A percentile compares a stretch with the other conserved stretches of the same genome.
Conservation (phyloP, 2,888 invertebrate genomes). For the Trichopoda pennipes region DNA sequence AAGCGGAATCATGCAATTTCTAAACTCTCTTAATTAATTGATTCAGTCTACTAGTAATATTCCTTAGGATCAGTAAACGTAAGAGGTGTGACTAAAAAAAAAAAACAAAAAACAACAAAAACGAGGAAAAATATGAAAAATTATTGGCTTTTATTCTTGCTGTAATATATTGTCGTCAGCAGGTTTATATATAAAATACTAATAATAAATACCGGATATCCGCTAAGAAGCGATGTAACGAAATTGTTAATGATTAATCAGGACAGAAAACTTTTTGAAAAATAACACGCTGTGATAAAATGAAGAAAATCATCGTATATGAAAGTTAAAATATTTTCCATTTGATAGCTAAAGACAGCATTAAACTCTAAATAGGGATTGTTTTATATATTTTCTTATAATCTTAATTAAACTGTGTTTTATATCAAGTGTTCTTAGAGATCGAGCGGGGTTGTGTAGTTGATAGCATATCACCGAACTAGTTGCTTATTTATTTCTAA, state of each 20-base stretch:
- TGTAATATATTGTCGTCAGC: slow-evolving; percentile 18
- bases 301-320: too few species aligned
- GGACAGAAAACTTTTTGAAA: background rate
- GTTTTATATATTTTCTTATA: too few species aligned
- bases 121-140: slow-evolving; percentile 25
- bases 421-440: too few species aligned
- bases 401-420: too few species aligned
- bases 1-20: slow-evolving; percentile 23
- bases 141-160: slow-evolving; percentile 8
- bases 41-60: slow-evolving; percentile 34
- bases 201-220: slow-evolving; percentile 58
- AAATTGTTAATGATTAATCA: slow-evolving; percentile 52
- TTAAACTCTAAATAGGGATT: too few species aligned
- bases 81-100: slow-evolving; percentile 7
- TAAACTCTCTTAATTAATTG: slow-evolving; percentile 15
- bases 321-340: too few species aligned
- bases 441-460: too few species aligned
- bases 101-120: background rate
- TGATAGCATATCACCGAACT: too few species aligned
- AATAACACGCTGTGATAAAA: background rate
- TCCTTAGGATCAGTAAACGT: slow-evolving; percentile 33
- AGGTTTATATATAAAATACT: background rate
- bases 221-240: slow-evolving; percentile 36
- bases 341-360: too few species aligned
- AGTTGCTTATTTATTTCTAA: too few species aligned